Evolutionary conservation across 2,888 invertebrate genomes (phyloP).

Genomic region (Lapara coniferarum): DNA sequence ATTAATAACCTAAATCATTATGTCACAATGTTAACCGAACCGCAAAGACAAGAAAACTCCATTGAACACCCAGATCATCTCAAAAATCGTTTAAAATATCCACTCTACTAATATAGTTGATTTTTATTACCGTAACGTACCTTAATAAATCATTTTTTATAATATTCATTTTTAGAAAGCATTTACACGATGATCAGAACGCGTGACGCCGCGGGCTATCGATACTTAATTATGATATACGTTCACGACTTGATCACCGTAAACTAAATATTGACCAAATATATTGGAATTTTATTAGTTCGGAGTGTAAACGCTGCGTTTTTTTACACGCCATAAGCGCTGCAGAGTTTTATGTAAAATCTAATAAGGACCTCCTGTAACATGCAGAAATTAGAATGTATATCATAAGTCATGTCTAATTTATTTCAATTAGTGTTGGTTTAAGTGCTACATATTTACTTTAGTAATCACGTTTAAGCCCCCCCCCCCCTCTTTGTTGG

Average conservation of each 20-base stretch:
- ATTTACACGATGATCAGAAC: slow-evolving; percentile 25
- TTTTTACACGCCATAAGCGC: slow-evolving; percentile 4
- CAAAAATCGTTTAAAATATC: background rate
- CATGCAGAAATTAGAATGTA: too few species aligned
- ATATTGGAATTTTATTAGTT: slow-evolving; percentile 27
- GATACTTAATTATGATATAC: slow-evolving; percentile 32
- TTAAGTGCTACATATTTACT: too few species aligned
- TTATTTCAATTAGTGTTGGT: too few species aligned
- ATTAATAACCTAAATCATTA: too few species aligned
- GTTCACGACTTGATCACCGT: slow-evolving; percentile 27
- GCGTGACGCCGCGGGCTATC: slow-evolving; percentile 30
- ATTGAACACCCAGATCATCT: background rate
- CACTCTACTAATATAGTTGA: background rate
- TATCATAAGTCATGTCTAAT: too few species aligned
- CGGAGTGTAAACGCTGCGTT: background rate
- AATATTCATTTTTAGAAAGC: slow-evolving; percentile 26
- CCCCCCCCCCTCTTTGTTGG: too few species aligned
- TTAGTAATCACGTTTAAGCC: too few species aligned
- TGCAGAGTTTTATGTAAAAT: background rate
- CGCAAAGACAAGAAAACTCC: background rate
- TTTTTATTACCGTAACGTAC: slow-evolving; percentile 12
- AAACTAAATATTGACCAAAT: slow-evolving; percentile 24
- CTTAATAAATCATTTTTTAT: slow-evolving; percentile 8
- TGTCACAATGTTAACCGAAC: background rate
- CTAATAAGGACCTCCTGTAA: background rate